A percentile compares a stretch with the other conserved stretches of the same genome.
Conservation (phyloP, 1,140 invertebrate species). For the Cotesia typhae region DNA sequence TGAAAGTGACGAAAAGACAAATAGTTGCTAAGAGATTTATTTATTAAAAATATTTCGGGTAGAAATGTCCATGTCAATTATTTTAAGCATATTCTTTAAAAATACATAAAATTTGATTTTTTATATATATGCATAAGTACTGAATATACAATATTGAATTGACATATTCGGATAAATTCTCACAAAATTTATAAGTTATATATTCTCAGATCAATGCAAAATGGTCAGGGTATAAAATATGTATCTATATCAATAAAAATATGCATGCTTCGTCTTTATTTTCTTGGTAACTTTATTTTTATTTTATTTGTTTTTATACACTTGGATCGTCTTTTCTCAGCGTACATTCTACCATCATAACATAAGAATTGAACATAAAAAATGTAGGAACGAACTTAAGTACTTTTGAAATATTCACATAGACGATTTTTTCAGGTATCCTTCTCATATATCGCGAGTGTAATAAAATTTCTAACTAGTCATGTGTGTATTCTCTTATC, state of each 20-base stretch:
- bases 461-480: slow-evolving; percentile 17
- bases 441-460: neutral
- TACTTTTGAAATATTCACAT: slow-evolving; percentile 55
- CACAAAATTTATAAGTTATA: too few species aligned
- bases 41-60: too few species aligned
- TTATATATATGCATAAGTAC: too few species aligned
- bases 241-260: slow-evolving; percentile 3
- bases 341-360: slow-evolving; percentile 37
- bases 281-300: slow-evolving; percentile 15
- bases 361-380: slow-evolving; percentile 58
- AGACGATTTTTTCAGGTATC: slow-evolving; percentile 37
- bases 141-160: too few species aligned
- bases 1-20: too few species aligned
- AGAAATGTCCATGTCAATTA: too few species aligned
- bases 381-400: slow-evolving; percentile 53
- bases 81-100: too few species aligned
- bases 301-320: slow-evolving; percentile 8
- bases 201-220: too few species aligned
- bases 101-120: too few species aligned
- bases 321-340: slow-evolving; percentile 27
- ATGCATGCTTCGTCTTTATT: slow-evolving; percentile 14
- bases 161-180: too few species aligned
- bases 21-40: too few species aligned
- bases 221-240: neutral
- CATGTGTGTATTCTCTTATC: neutral